phyloP scores from a whole-genome alignment of 1,140 invertebrate genomes.

The Drosophila ambigua region DNA sequence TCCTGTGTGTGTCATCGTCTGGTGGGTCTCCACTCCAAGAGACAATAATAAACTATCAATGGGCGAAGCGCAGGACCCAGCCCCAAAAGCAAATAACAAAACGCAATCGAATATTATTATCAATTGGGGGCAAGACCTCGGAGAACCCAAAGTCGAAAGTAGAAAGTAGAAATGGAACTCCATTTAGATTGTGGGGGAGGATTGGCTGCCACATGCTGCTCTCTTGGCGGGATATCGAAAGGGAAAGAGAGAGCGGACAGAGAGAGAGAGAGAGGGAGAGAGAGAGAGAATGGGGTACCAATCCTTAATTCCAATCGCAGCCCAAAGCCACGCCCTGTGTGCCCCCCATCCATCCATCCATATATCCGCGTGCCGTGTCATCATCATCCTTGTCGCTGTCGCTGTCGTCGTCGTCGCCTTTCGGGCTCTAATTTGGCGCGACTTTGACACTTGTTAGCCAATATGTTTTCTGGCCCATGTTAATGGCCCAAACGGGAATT shows the following conservation, averaged over 20 bases:
- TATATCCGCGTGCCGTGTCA: conserved; percentile 30
- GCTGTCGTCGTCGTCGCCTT: conserved; percentile 58
- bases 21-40: conserved; percentile 29
- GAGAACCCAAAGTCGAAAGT: conserved; percentile 40
- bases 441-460: conserved; percentile 81
- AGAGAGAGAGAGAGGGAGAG: no score
- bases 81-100: conserved; percentile 74
- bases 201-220: conserved; percentile 73
- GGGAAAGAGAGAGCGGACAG: no score
- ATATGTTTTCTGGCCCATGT: conserved; percentile 74
- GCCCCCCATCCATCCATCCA: conserved; percentile 1
- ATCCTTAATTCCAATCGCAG: conserved; percentile 54
- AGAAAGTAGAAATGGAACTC: conserved; percentile 26
- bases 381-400: conserved; percentile 1
- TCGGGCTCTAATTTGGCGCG: conserved; percentile 72
- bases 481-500: conserved; percentile 75
- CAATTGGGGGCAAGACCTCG: conserved; percentile 57
- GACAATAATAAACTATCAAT: conserved; percentile 79
- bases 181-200: conserved; percentile 47
- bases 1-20: conserved; percentile 49
- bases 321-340: conserved; percentile 22
- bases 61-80: conserved; percentile 45
- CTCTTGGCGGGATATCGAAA: conserved; percentile 48
- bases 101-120: conserved; percentile 81
- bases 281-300: conserved; percentile 3